A percentile compares a stretch with the other conserved stretches of the same genome.
These are phyloP conservation scores for Scomberomorus guttatus DNA, from an alignment of 2,797 vertebrate species.

Conservation along the genomic window DNA sequence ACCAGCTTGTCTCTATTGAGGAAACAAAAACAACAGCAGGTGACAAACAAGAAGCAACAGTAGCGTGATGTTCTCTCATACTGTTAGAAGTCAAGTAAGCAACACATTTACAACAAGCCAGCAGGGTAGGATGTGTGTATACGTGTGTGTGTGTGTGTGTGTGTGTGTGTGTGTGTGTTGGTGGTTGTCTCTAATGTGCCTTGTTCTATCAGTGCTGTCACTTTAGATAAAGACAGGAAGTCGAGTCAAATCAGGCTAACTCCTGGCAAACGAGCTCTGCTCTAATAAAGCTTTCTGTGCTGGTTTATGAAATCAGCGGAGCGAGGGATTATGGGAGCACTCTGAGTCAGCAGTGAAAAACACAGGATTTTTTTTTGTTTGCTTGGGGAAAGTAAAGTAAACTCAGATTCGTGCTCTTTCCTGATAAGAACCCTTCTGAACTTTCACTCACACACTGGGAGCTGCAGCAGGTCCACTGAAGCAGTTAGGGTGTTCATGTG, in stretches of 20 bases:
- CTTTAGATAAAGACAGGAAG: slow-evolving; percentile 65
- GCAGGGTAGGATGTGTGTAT: slow-evolving; percentile 8
- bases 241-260: slow-evolving; percentile 58
- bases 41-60: slow-evolving; percentile 59
- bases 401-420: neutral
- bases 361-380: neutral
- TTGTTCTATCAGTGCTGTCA: slow-evolving; percentile 48
- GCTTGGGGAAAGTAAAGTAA: neutral
- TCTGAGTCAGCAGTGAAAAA: neutral
- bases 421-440: neutral
- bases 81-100: slow-evolving; percentile 28
- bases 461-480: neutral
- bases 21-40: slow-evolving; percentile 5
- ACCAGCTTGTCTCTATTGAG: neutral
- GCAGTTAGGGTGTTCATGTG: neutral
- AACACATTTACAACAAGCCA: slow-evolving; percentile 21
- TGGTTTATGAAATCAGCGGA: slow-evolving; percentile 22
- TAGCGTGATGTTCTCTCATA: slow-evolving; percentile 9
- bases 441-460: neutral
- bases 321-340: slow-evolving; percentile 40
- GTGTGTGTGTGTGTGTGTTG: slow-evolving; percentile 10
- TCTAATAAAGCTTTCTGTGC: slow-evolving; percentile 29
- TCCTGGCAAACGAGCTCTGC: slow-evolving; percentile 10
- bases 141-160: slow-evolving; percentile 11
- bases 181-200: slow-evolving; percentile 25